These are phyloP conservation scores for Coracias cyanogaster DNA, from an alignment of 2,797 vertebrate genomes.

Conservation along the genomic window DNA sequence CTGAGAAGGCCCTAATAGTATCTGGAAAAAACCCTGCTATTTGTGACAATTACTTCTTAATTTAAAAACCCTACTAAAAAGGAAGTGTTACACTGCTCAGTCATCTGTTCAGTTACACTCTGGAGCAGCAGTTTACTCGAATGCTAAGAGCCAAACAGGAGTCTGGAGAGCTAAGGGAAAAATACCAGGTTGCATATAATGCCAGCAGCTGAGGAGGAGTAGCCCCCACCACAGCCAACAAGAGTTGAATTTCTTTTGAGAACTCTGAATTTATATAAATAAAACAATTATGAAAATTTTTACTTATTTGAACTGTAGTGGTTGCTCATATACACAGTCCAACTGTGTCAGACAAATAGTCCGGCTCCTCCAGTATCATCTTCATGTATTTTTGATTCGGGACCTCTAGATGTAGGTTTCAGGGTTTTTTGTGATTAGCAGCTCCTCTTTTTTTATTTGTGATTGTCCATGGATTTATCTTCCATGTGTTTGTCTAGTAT, in stretches of 20 bases:
- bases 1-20: neutral
- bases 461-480: neutral
- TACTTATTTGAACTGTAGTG: neutral
- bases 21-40: neutral
- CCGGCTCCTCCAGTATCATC: neutral
- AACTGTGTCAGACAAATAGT: neutral
- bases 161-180: neutral
- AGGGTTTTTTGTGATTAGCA: neutral
- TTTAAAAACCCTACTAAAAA: neutral
- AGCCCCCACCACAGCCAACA: neutral
- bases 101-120: neutral
- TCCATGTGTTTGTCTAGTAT: neutral
- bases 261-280: neutral
- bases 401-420: neutral
- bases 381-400: neutral
- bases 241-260: neutral
- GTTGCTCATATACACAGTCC: neutral
- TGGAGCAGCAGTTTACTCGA: neutral
- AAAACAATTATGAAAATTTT: neutral
- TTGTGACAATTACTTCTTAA: neutral
- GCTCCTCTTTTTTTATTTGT: neutral
- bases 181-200: neutral
- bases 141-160: neutral
- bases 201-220: neutral
- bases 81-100: neutral